phyloP scores from a whole-genome alignment of 2,888 invertebrate genomes.

The Dendrolimus pini region DNA sequence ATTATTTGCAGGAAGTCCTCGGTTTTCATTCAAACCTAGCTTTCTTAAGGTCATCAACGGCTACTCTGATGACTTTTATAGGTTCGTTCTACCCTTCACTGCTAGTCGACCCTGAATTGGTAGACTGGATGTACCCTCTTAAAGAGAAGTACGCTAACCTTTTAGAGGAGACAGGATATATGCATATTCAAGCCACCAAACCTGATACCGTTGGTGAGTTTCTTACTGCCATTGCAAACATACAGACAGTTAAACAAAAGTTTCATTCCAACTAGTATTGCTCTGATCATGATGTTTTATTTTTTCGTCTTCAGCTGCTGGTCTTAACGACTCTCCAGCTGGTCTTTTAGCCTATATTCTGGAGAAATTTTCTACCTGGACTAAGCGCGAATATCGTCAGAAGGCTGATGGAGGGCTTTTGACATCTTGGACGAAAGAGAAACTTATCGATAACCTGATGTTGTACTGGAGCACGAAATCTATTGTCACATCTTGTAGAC shows the following conservation, averaged over 20 bases:
- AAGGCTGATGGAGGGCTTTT: slow-evolving; percentile 78
- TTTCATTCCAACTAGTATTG: too few species aligned
- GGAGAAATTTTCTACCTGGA: slow-evolving; percentile 87
- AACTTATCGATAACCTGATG: slow-evolving; percentile 76
- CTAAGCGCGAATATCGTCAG: slow-evolving; percentile 41
- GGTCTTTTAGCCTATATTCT: slow-evolving; percentile 87
- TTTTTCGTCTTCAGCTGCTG: slow-evolving; percentile 64
- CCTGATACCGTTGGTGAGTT: slow-evolving; percentile 73
- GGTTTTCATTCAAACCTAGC: slow-evolving; percentile 80
- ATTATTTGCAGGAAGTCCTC: slow-evolving; percentile 34
- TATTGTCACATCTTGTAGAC: slow-evolving; percentile 76
- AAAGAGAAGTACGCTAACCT: slow-evolving; percentile 9
- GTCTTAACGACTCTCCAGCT: slow-evolving; percentile 82
- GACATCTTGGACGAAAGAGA: slow-evolving; percentile 73
- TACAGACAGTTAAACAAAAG: too few species aligned
- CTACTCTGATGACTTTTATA: slow-evolving; percentile 32
- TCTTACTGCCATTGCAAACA: background rate
- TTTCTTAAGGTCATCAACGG: slow-evolving; percentile 21
- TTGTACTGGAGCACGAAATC: slow-evolving; percentile 85
- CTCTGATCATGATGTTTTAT: background rate
- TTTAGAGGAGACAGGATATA: slow-evolving; percentile 32
- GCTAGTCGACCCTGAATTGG: slow-evolving; percentile 46
- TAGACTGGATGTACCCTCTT: slow-evolving; percentile 31
- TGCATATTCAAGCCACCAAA: slow-evolving; percentile 88
- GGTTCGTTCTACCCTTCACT: slow-evolving; percentile 27